phyloP scores from a whole-genome alignment of 2,888 invertebrate species.

The Thereva unica region DNA sequence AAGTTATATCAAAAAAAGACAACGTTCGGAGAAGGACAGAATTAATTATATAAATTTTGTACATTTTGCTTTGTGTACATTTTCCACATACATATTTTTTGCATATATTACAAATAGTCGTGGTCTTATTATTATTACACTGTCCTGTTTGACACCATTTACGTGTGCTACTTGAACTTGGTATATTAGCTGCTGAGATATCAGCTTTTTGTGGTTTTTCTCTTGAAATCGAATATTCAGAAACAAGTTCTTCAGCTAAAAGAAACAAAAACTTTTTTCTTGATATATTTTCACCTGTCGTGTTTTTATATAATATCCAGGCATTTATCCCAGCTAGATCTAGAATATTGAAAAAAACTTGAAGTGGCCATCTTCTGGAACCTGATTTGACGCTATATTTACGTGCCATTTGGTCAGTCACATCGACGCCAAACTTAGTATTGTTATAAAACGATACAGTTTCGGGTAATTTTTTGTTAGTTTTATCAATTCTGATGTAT shows the following conservation, averaged over 20 bases:
- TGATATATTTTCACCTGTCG: conserved; percentile 2
- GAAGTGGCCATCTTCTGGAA: conserved; percentile 18
- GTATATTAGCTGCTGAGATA: conserved; percentile 15
- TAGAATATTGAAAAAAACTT: conserved; percentile 41
- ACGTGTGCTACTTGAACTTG: conserved; percentile 15
- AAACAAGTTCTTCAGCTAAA: conserved; percentile 27
- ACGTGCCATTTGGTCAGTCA: conserved; percentile 44
- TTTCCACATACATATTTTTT: conserved; percentile 5
- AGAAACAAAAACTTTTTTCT: conserved; percentile 42
- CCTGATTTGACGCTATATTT: conserved; percentile 44
- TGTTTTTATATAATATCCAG: not conserved
- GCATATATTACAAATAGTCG: not conserved
- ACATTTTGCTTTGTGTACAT: not conserved
- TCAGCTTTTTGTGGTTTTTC: conserved; percentile 9
- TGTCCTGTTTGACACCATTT: too few species aligned
- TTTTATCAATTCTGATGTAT: not conserved
- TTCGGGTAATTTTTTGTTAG: conserved; percentile 3
- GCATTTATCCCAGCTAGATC: conserved; percentile 2
- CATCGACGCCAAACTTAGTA: conserved; percentile 18
- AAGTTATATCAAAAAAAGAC: too few species aligned
- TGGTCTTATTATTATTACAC: conserved; percentile 5
- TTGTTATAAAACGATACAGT: conserved; percentile 4
- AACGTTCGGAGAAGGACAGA: too few species aligned
- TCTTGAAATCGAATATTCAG: conserved; percentile 17
- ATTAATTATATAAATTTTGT: too few species aligned